Evolutionary conservation across 2,888 invertebrate species (phyloP).

Genomic region (Temnothorax ravouxi): DNA sequence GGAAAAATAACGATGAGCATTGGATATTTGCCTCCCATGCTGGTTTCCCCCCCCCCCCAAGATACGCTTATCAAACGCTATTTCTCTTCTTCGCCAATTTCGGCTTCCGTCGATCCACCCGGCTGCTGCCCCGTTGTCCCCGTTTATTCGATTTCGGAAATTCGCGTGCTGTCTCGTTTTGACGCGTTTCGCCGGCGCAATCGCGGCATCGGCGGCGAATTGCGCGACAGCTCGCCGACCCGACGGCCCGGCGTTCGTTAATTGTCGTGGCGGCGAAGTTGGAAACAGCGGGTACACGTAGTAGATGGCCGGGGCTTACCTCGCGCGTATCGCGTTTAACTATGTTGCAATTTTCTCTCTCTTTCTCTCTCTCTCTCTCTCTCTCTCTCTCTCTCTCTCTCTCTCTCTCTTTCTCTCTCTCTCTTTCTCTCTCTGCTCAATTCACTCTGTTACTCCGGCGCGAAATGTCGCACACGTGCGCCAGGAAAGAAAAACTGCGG

Average conservation of each 20-base stretch:
- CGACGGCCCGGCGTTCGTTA: constrained; percentile 58
- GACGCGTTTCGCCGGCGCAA: constrained; percentile 21
- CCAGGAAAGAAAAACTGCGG: constrained; percentile 42
- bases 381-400: not conserved
- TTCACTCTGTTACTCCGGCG: not conserved
- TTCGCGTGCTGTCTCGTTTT: constrained; percentile 34
- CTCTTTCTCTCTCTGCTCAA: not conserved
- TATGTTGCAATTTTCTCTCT: constrained; percentile 26
- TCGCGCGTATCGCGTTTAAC: constrained; percentile 48
- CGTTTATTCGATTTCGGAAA: constrained; percentile 55
- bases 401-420: constrained; percentile 1
- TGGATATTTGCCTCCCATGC: not conserved
- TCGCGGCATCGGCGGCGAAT: constrained; percentile 44
- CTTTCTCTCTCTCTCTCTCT: not conserved
- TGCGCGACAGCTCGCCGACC: constrained; percentile 53
- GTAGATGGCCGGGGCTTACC: constrained; percentile 59
- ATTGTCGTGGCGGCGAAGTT: constrained; percentile 64
- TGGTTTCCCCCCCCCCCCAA: not conserved
- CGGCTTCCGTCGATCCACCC: constrained; percentile 22
- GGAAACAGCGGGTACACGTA: constrained; percentile 59
- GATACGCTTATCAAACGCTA: constrained; percentile 28
- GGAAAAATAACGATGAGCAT: not conserved
- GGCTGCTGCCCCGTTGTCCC: constrained; percentile 4
- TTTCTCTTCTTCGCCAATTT: constrained; percentile 36
- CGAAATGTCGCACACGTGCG: constrained; percentile 40